Conservation (phyloP, 2,888 invertebrate genomes). For the Archaeoteleia sp. region DNA sequence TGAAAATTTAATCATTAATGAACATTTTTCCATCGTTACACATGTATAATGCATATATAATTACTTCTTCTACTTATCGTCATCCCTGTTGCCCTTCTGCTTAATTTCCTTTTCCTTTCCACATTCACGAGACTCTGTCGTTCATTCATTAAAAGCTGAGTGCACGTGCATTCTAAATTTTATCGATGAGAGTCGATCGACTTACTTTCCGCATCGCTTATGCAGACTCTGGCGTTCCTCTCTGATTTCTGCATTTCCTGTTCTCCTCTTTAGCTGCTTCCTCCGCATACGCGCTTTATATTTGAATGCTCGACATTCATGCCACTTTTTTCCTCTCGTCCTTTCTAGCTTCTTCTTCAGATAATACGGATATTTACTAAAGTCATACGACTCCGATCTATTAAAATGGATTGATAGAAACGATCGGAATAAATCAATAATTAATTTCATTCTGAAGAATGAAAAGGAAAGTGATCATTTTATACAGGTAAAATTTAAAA, state of each 20-base stretch:
- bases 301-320: slow-evolving; percentile 14
- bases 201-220: slow-evolving; percentile 43
- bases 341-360: background rate
- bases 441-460: no score
- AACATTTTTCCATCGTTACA: slow-evolving; percentile 2
- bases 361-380: no score
- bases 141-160: slow-evolving; percentile 67
- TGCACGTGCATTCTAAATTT: slow-evolving; percentile 65
- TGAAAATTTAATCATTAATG: background rate
- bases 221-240: slow-evolving; percentile 21
- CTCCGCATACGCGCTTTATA: slow-evolving; percentile 2
- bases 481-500: no score
- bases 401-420: no score
- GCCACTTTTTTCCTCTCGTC: background rate
- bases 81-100: slow-evolving; percentile 38
- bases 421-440: no score
- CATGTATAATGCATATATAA: slow-evolving; percentile 36
- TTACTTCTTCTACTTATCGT: slow-evolving; percentile 30
- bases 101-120: slow-evolving; percentile 57
- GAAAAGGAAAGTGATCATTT: no score
- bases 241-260: slow-evolving; percentile 15
- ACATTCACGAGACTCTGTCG: slow-evolving; percentile 62
- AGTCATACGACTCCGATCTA: no score
- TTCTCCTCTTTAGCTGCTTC: background rate
- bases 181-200: slow-evolving; percentile 65